These are phyloP conservation scores for Platorchestia sp. DNA, from an alignment of 1,140 invertebrate genomes.

Conservation along the genomic window DNA sequence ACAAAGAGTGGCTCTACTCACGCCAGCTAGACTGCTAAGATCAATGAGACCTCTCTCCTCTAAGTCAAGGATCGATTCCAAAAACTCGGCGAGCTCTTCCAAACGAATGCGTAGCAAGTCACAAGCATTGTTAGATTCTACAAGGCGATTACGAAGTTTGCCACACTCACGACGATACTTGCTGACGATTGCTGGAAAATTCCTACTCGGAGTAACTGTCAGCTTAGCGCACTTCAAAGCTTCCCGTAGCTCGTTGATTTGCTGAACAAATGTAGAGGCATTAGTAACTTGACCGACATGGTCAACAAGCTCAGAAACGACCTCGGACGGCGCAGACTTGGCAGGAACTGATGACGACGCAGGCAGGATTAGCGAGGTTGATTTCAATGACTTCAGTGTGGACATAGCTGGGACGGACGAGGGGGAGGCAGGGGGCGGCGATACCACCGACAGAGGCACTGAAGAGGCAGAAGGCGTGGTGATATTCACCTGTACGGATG, in stretches of 20 bases:
- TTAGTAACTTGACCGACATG: background rate
- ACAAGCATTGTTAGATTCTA: slow-evolving; percentile 78
- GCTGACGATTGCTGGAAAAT: background rate
- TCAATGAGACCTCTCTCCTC: slow-evolving; percentile 72
- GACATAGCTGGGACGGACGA: too few species aligned
- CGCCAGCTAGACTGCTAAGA: slow-evolving; percentile 73
- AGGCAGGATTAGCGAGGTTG: background rate
- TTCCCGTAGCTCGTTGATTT: slow-evolving; percentile 48
- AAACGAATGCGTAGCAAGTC: slow-evolving; percentile 77
- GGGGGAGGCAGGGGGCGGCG: background rate
- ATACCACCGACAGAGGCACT: background rate
- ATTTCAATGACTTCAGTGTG: background rate
- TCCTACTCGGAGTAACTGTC: background rate
- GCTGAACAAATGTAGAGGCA: background rate
- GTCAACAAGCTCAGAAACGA: background rate
- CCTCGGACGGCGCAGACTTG: background rate
- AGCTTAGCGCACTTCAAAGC: slow-evolving; percentile 60
- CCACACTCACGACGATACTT: slow-evolving; percentile 63
- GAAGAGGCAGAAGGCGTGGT: background rate
- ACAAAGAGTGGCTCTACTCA: slow-evolving; percentile 73
- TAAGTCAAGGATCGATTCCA: slow-evolving; percentile 79
- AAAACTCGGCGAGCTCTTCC: slow-evolving; percentile 80
- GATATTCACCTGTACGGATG: background rate
- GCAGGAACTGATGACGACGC: background rate
- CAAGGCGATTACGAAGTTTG: slow-evolving; percentile 66